Evolutionary conservation across 1,140 invertebrate species (phyloP), one percentile per base, ranked within the genome.

Genomic region (Procambarus clarkii): DNA sequence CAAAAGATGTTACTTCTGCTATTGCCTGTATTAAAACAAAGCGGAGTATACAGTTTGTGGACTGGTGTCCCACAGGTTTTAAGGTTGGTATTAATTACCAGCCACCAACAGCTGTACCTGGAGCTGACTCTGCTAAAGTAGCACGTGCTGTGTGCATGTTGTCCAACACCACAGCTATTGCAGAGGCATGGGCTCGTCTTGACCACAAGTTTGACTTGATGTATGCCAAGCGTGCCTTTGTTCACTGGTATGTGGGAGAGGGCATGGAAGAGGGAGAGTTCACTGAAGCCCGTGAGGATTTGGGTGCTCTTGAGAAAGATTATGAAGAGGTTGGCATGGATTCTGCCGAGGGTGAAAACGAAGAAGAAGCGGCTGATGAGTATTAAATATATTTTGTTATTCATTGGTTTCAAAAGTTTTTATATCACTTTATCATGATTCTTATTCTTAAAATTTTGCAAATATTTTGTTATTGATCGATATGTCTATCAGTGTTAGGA

Each of bases 21-120:
- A 98, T 98, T 94, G 97, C 97, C 3, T 96, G 96, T 93, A 97
- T 98, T 95, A 98, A 98, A 95, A 97, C 97, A 93, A 97, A 97
- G 95, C 95, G 97, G 82, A 96, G 96, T 92, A 94, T 95, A 93
- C 95, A 95, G 86, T 95, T 95, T 71, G 64, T 69, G 15, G 64
- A 69, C 21, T 69, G 64, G 64, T 69, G 64, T 69, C 64, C 64
- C 21, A 69, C 64, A 69, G 64, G 64, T 7, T 69, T 69, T 5
- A 69, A 69, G 18, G 64, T 69, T 0, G 64, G 64, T 0, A 69
- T 69, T 5, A 69, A 69, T 5, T 69, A 69, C 21, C 64, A 69
- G 13, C 64, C 64, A 1, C 95, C 95, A n/a, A 95, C 95, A 46
- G 95, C 95, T 5, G 95, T 96, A 7, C 95, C 95, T 34, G 95